Base-by-base conservation (phyloP, 2,797 vertebrate species). In the Sitta carolinensis region DNA sequence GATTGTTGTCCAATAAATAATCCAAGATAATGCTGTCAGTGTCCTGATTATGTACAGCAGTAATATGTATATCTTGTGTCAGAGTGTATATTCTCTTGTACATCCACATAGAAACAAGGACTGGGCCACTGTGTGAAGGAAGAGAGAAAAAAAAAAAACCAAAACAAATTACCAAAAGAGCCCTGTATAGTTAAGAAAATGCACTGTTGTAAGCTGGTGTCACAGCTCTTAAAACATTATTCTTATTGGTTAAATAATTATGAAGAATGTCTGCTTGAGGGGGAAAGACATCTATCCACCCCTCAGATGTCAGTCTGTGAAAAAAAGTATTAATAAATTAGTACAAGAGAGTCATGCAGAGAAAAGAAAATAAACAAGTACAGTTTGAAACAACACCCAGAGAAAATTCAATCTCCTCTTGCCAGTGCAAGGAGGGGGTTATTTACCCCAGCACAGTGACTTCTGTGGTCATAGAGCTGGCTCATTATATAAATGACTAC, bases 191-290 rank as follows among this genome's bases (percentile, higher is more conserved):
- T 80, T 63, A 48, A 85, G 54, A 70, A 96, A 86, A 76, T n/a
- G n/a, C 40, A 21, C 16, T 84, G 29, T 42, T 76, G 8, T 45
- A 34, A 20, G 29, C 30, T 43, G 61, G 8, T 68, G 51, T 17
- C n/a, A 84, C 14, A 78, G 34, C 21, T 84, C 38, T 32, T 36
- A 89, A 79, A 85, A 76, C 32, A 64, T 75, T 73, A 47, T 70
- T 81, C 12, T 87, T 91, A 69, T 89, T 83, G 34, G 14, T 67
- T 93, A 93, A 96, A 63, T 95, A 85, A 84, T 83, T 92, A 83
- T 81, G n/a, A 91, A 88, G 15, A 72, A 48, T 62, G 7, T 27
- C 51, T 85, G 8, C 36, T 89, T 67, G 48, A 86, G 13, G 47
- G 38, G 64, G 3, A 89, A 43, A 86, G 55, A 63, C 52, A 43